Percentiles rank a stretch among this genome's conserved stretches.
phyloP scores from a whole-genome alignment of 2,888 invertebrate species.

The Diplazon laetatorius region DNA sequence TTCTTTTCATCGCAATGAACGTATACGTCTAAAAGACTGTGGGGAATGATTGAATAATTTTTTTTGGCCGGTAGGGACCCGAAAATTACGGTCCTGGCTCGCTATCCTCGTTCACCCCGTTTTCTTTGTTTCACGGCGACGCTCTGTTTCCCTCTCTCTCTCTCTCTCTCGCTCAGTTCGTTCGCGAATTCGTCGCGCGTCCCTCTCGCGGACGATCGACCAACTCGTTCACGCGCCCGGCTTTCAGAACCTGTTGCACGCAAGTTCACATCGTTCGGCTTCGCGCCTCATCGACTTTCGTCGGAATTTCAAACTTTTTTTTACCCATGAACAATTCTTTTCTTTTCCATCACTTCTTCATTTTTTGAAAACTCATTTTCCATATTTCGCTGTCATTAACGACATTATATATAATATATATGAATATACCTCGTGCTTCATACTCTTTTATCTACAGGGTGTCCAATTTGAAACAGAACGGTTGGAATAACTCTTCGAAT shows the following conservation, averaged over 20 bases:
- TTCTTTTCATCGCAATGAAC: too few species aligned
- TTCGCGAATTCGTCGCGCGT: slow-evolving; percentile 60
- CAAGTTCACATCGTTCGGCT: too few species aligned
- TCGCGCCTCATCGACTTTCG: not conserved
- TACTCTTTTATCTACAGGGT: too few species aligned
- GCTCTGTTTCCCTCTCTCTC: too few species aligned
- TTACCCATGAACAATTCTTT: slow-evolving; percentile 2
- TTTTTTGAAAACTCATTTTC: not conserved
- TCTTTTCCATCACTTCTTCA: not conserved
- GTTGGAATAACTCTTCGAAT: too few species aligned
- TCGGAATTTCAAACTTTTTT: slow-evolving; percentile 9
- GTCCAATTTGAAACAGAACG: too few species aligned
- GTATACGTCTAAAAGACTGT: not conserved
- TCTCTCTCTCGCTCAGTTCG: too few species aligned
- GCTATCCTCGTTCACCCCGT: slow-evolving; percentile 24
- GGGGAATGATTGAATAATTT: not conserved
- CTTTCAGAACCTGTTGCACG: slow-evolving; percentile 80
- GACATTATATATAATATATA: too few species aligned
- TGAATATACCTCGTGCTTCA: too few species aligned
- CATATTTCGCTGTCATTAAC: too few species aligned
- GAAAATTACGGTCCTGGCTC: slow-evolving; percentile 66
- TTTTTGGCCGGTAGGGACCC: not conserved
- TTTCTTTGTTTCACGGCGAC: slow-evolving; percentile 40
- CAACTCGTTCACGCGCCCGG: slow-evolving; percentile 63
- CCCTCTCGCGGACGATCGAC: slow-evolving; percentile 56